Base-by-base conservation (phyloP, 2,888 invertebrate genomes). In the Chelonus formosanus region DNA sequence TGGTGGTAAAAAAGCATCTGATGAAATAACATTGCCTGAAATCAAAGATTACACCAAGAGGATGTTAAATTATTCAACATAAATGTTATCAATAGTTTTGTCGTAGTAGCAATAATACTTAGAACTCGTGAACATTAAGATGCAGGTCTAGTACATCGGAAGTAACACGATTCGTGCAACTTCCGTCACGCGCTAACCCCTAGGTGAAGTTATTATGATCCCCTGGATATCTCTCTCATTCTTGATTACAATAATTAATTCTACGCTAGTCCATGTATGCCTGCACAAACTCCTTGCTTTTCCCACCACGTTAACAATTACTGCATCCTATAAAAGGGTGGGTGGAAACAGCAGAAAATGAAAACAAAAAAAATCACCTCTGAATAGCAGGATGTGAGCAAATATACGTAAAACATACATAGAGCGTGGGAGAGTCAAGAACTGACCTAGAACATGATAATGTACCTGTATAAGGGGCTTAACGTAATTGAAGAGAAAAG, bases 381-480 rank as follows among this genome's bases (percentile, higher is more conserved):
- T 81, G 82, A 83, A 83, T 83, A 77, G 78, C 83, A 83, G 83
- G 83, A 83, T 83, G 83, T 83, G 82, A 82, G 77, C 76, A 72
- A 71, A 65, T 40, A 40, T 67, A 70, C 66, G 67, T 63, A 52
- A 61, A 52, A 53, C 44, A 43, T 44, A 53, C 61, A 32, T 8
- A 61, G 53, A 61, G 31, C 52, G 67, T 67, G 67, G 67, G 70
- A 70, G 60, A 48, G 62, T 60, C 58, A 63, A 56, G 50, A 48
- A 57, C 61, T 43, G 10, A 45, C 61, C 44, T 61, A 57, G 57
- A 57, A 45, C 53, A 58, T 58, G 45, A 47, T 35, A 34, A 8
- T 44, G 20, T 20, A 20, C 20, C 20, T 20, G 20, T 20, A 2
- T 20, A 20, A 20, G 20, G 20, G 20, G 2, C 20, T 20, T 20